phyloP scores from a whole-genome alignment of 2,888 invertebrate genomes.

The Protodeltote pygarga region DNA sequence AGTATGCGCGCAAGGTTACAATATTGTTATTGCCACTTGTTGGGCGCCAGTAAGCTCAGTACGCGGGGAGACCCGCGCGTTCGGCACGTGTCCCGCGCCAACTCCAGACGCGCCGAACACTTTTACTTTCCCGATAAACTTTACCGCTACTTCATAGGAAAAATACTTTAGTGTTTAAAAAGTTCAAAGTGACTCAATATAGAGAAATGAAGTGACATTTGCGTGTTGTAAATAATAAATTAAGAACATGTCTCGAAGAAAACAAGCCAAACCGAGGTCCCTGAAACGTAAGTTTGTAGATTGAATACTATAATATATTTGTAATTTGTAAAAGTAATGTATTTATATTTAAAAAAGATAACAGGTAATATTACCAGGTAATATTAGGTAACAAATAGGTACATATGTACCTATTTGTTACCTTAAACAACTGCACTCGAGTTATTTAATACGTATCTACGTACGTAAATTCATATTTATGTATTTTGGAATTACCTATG shows the following conservation, averaged over 20 bases:
- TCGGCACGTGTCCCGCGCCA: slow-evolving; percentile 60
- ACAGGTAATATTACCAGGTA: too few species aligned
- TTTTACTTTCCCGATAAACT: slow-evolving; percentile 70
- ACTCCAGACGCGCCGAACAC: slow-evolving; percentile 32
- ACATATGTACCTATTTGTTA: too few species aligned
- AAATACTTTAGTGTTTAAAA: slow-evolving; percentile 16
- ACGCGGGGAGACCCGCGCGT: slow-evolving; percentile 78
- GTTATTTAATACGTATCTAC: too few species aligned
- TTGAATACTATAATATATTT: not conserved
- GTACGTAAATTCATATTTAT: too few species aligned
- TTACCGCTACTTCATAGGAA: slow-evolving; percentile 47
- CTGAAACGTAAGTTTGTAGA: slow-evolving; percentile 88
- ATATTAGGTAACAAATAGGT: too few species aligned
- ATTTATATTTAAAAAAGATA: too few species aligned
- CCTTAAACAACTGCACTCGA: too few species aligned
- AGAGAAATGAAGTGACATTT: slow-evolving; percentile 34
- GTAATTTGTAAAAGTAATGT: too few species aligned
- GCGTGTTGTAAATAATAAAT: slow-evolving; percentile 29
- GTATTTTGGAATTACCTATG: too few species aligned
- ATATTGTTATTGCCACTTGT: slow-evolving; percentile 84
- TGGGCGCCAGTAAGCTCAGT: slow-evolving; percentile 84
- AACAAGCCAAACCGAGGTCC: slow-evolving; percentile 90
- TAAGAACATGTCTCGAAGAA: slow-evolving; percentile 88
- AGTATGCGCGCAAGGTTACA: slow-evolving; percentile 82
- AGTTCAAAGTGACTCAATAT: slow-evolving; percentile 37